A percentile compares a stretch with the other conserved stretches of the same genome.
phyloP scores from a whole-genome alignment of 2,888 invertebrate species.

The Scrobipalpa atriplicella region DNA sequence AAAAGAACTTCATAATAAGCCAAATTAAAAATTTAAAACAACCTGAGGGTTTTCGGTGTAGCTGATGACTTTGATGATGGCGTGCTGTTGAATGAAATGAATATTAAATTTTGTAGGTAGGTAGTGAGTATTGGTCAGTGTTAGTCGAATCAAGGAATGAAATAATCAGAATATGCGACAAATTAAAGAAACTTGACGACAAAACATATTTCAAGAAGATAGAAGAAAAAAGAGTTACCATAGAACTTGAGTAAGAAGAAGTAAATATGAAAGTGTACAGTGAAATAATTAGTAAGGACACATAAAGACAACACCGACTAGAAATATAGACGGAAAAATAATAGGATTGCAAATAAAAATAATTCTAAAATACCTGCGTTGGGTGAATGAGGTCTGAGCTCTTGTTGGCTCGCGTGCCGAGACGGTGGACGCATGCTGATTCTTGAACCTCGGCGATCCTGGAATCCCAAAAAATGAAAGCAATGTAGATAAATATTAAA shows the following conservation, averaged over 20 bases:
- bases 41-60: slow-evolving; percentile 82
- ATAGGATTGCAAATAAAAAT: background rate
- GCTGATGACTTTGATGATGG: slow-evolving; percentile 80
- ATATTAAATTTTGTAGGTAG: slow-evolving; percentile 46
- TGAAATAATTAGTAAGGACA: slow-evolving; percentile 6
- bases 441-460: slow-evolving; percentile 90
- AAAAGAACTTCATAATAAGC: slow-evolving; percentile 45
- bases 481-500: background rate
- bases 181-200: background rate
- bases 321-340: background rate
- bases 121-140: slow-evolving; percentile 28
- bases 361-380: slow-evolving; percentile 83
- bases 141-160: background rate
- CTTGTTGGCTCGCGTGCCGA: slow-evolving; percentile 93
- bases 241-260: slow-evolving; percentile 18
- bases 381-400: slow-evolving; percentile 91
- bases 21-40: slow-evolving; percentile 58
- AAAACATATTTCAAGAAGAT: slow-evolving; percentile 1
- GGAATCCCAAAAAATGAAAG: too few relatives aligned
- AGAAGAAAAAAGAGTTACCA: background rate
- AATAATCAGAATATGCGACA: slow-evolving; percentile 17
- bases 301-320: slow-evolving; percentile 17
- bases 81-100: slow-evolving; percentile 80
- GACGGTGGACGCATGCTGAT: slow-evolving; percentile 91
- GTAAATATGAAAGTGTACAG: slow-evolving; percentile 15